phyloP scores from a whole-genome alignment of 2,113 vertebrate species.

The Piaya cayana region DNA sequence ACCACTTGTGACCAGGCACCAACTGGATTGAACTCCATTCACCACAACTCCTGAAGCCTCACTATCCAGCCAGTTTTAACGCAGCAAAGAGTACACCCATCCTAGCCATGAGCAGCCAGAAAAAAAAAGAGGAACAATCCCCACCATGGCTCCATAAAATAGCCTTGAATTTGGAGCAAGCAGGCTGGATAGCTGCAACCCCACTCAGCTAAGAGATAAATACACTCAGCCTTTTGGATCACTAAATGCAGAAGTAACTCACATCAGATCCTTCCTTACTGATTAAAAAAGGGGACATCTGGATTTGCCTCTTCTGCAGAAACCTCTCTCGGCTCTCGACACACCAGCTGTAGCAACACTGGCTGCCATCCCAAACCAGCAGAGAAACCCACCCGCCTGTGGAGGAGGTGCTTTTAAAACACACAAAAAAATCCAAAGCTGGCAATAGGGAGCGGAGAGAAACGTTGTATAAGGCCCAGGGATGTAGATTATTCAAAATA shows the following conservation, averaged over 20 bases:
- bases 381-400: not conserved
- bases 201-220: not conserved
- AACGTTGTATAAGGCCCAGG: not conserved
- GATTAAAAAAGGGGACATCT: not conserved
- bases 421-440: not conserved
- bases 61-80: too few relatives aligned
- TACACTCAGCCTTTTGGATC: not conserved
- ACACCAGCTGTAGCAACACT: not conserved
- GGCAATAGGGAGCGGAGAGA: accelerated
- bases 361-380: not conserved
- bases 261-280: not conserved
- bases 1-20: too few relatives aligned
- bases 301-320: not conserved
- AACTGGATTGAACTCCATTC: too few relatives aligned
- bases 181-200: not conserved
- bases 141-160: not conserved
- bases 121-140: not conserved
- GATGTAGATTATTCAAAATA: not conserved
- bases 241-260: not conserved
- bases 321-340: accelerated
- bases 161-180: not conserved
- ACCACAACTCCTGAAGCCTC: too few relatives aligned
- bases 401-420: not conserved
- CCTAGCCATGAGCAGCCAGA: too few relatives aligned
- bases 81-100: too few relatives aligned